Conservation (phyloP, 2,888 invertebrate genomes). For the Stenodera caucasica region DNA sequence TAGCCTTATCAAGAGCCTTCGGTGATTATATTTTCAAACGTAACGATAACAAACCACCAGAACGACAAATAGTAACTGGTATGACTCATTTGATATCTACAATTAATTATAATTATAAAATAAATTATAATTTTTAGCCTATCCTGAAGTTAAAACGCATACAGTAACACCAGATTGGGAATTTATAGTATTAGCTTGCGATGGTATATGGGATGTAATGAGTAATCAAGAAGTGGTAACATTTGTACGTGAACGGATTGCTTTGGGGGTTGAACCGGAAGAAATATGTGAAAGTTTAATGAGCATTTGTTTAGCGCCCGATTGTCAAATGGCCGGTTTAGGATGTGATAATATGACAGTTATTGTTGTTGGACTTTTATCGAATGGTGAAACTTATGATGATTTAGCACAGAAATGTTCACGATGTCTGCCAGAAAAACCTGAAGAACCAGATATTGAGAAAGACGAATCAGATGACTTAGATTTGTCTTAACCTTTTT, state of each 20-base stretch:
- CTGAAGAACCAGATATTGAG: conserved; percentile 15
- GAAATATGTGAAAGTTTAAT: conserved; percentile 95
- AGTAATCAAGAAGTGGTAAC: conserved; percentile 91
- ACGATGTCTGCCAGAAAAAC: no score
- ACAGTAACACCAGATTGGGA: conserved; percentile 89
- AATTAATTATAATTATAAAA: conserved; percentile 9
- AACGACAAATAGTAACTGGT: conserved; percentile 98
- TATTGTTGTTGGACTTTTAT: conserved; percentile 79
- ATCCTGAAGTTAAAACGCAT: conserved; percentile 86
- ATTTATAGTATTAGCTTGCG: conserved; percentile 95
- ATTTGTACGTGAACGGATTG: conserved; percentile 83
- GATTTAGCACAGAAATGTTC: conserved; percentile 40
- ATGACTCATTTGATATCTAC: no score
- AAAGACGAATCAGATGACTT: conserved; percentile 19
- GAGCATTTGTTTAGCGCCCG: conserved; percentile 93
- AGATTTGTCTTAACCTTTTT: conserved; percentile 9
- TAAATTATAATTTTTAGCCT: conserved; percentile 63
- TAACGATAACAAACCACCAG: conserved; percentile 79
- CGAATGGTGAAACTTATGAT: conserved; percentile 57
- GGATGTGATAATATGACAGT: conserved; percentile 99
- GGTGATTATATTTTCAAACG: conserved; percentile 97
- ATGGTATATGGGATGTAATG: conserved; percentile 99
- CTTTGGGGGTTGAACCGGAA: conserved; percentile 84
- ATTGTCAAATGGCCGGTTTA: conserved; percentile 94
- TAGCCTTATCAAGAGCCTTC: conserved; percentile 92